Evolutionary conservation across 1,140 invertebrate genomes (phyloP), one percentile per base, ranked within the genome.

Genomic region (Ctenoplectra terminalis): DNA sequence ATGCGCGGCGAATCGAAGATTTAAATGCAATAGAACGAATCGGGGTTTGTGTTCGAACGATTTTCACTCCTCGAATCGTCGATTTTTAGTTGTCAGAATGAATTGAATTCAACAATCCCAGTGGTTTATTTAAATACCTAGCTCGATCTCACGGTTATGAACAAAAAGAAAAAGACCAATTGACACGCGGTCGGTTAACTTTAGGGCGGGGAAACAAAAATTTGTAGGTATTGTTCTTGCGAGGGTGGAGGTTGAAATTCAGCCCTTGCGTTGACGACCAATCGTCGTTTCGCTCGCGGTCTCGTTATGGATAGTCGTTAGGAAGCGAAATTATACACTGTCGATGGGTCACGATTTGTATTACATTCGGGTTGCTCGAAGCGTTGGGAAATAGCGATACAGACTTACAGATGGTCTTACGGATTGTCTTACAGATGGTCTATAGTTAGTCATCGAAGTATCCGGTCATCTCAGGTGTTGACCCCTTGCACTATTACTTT

Each of bases 231-330:
- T 52, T 52, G 61, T 43, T 6, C n/a, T n/a, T 17, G 2, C 40
- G 8, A 0, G 26, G 17, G 20, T 76, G 17, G 43, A 43, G 37
- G n/a, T 76, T 43, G 34, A 54, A 76, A 76, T 76, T 54, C 60
- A 31, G 46, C n/a, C 8, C n/a, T 52, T 34, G 48, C 26, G 4
- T 11, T 15, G 17, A 43, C 54, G n/a, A n/a, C 46, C 26, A 75
- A 48, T 75, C 31, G 26, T 29, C 48, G 34, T 9, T 37, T 70
- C n/a, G 29, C 37, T 15, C 8, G 20, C 26, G 11, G 1, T 9
- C 6, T 48, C 43, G 71, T 34, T 60, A 37, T n/a, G 26, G 26
- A 48, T 9, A n/a, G 15, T 74, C 58, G 60, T 74, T 63, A 63
- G 13, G 5, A 23, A 20, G 40, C n/a, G 31, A 37, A 23, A 74